Conservation (phyloP, 64 coral and sea anemone species). For the Montipora sp. region DNA sequence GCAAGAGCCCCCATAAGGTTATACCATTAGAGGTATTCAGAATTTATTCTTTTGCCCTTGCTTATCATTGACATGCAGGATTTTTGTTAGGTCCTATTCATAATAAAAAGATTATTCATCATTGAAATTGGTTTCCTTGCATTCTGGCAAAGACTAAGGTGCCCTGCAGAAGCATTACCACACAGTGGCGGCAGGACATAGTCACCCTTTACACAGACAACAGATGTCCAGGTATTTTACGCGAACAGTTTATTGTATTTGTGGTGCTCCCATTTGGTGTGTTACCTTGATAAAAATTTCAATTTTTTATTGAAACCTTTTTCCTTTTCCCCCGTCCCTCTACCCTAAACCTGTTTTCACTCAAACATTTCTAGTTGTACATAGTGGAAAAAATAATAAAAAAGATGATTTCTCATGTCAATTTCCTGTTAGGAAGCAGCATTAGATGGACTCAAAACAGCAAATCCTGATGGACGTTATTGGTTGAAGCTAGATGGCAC, state of each 20-base stretch:
- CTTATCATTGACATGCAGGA: neutral
- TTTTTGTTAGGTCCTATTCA: neutral
- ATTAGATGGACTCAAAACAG: conserved; percentile 41
- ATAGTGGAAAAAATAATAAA: no score
- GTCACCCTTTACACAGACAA: conserved; percentile 27
- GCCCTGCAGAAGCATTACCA: conserved; percentile 52
- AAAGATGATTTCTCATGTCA: no score
- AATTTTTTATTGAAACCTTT: no score
- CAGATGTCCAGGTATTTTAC: conserved; percentile 41
- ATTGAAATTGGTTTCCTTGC: neutral
- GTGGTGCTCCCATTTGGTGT: neutral
- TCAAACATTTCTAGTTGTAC: no score
- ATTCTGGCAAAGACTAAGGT: conserved; percentile 46
- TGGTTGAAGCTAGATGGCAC: conserved; percentile 66
- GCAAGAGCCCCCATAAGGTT: no score
- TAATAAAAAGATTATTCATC: neutral
- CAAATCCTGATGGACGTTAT: conserved; percentile 40
- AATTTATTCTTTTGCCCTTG: no score
- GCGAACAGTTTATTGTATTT: neutral
- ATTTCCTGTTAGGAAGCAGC: conserved; percentile 21
- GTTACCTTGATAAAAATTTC: neutral
- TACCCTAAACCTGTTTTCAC: no score
- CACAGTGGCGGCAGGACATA: conserved; percentile 20
- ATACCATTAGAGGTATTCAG: no score
- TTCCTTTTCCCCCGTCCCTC: no score